These are phyloP conservation scores for Panagrolaimus sp. DNA, from an alignment of 1,140 invertebrate genomes.

Conservation along the genomic window DNA sequence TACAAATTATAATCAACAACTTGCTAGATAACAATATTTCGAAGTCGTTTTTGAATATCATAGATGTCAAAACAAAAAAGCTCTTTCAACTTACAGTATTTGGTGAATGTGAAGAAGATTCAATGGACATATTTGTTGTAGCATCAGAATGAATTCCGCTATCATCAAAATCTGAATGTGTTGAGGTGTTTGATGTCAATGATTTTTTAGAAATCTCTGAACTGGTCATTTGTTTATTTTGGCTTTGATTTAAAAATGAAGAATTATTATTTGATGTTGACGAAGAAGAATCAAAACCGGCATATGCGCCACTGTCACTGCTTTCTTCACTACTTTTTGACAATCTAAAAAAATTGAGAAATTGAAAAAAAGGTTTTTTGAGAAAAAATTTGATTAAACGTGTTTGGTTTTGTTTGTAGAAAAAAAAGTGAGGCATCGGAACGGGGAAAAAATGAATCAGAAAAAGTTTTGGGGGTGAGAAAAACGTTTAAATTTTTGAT, in stretches of 20 bases:
- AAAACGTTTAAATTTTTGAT: no score
- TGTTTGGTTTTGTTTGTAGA: no score
- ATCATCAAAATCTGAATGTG: slow-evolving; percentile 8
- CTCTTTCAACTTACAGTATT: not conserved
- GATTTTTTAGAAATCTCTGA: not conserved
- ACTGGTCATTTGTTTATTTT: not conserved
- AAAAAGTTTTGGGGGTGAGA: no score
- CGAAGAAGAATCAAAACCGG: slow-evolving; percentile 17
- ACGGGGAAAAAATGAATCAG: no score
- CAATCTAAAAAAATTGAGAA: slow-evolving; percentile 13
- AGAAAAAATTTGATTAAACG: no score
- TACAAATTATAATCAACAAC: no score
- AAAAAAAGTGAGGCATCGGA: no score
- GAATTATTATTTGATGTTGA: slow-evolving; percentile 19
- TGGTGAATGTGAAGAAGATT: not conserved
- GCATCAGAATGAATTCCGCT: slow-evolving; percentile 8
- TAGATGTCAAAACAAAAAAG: no score
- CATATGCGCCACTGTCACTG: slow-evolving; percentile 33
- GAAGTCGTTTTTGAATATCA: no score
- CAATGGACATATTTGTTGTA: not conserved
- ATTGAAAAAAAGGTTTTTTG: no score
- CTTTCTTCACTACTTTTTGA: slow-evolving; percentile 38
- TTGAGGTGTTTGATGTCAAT: not conserved
- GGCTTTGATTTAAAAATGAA: slow-evolving; percentile 12
- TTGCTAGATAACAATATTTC: no score